These are phyloP conservation scores for Plebejus anna DNA, from an alignment of 2,888 invertebrate genomes.

Conservation along the genomic window DNA sequence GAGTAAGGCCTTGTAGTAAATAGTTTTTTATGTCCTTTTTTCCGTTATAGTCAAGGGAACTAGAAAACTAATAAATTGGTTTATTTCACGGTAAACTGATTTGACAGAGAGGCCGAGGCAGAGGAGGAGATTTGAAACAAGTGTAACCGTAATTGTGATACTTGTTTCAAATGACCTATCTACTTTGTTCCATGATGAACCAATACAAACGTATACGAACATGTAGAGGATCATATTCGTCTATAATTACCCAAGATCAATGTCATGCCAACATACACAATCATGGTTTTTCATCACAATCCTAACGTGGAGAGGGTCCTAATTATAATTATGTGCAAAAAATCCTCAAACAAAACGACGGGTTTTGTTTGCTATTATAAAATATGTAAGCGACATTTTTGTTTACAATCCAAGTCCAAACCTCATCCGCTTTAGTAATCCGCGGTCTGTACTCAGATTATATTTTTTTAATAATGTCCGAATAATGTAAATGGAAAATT, in stretches of 20 bases:
- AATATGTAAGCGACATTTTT: not conserved
- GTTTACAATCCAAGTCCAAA: not conserved
- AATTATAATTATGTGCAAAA: not conserved
- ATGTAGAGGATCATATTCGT: not conserved
- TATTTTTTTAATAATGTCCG: conserved; percentile 13
- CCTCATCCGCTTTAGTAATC: not conserved
- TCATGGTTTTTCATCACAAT: not conserved
- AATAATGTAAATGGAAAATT: conserved; percentile 1
- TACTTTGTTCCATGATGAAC: not conserved
- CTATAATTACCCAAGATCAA: not conserved
- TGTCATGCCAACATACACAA: not conserved
- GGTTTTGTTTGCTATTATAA: not conserved
- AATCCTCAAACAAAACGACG: not conserved
- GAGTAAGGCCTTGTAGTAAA: not conserved
- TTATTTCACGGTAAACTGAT: not conserved
- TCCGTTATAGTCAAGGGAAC: not conserved
- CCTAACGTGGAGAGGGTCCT: not conserved
- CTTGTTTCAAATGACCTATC: too few relatives aligned
- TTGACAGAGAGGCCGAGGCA: not conserved
- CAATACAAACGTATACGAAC: not conserved
- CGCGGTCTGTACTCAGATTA: not conserved
- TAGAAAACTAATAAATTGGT: not conserved
- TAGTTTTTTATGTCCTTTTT: not conserved
- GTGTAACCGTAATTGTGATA: too few relatives aligned
- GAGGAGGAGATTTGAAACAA: not conserved